A percentile compares a stretch with the other conserved stretches of the same genome.
Conservation (phyloP, 2,888 invertebrate species). For the Xylocampa areola region DNA sequence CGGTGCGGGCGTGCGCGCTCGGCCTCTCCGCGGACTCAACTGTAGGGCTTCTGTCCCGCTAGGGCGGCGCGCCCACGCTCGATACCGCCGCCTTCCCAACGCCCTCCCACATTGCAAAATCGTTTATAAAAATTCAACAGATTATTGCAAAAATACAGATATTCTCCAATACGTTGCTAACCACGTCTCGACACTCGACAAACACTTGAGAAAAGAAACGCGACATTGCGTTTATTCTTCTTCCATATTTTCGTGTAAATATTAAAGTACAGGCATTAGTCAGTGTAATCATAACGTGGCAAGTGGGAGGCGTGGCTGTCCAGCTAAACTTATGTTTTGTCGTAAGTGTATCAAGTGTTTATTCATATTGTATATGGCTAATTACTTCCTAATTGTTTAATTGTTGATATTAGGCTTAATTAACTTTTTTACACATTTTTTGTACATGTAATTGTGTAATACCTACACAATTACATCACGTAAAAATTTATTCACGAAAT, state of each 20-base stretch:
- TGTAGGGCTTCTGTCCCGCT: conserved; percentile 84
- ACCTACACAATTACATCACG: no score
- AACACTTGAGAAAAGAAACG: conserved; percentile 21
- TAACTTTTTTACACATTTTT: neutral
- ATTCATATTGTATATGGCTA: conserved; percentile 47
- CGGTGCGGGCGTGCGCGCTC: conserved; percentile 74
- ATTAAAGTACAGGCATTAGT: conserved; percentile 43
- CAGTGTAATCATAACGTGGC: conserved; percentile 52
- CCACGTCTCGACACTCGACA: conserved; percentile 26
- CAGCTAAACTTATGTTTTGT: conserved; percentile 49
- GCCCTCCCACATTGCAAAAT: conserved; percentile 87
- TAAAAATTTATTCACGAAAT: no score
- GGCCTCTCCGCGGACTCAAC: conserved; percentile 78
- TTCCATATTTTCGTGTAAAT: conserved; percentile 23
- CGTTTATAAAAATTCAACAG: conserved; percentile 77
- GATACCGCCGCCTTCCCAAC: conserved; percentile 86
- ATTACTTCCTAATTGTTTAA: conserved; percentile 39
- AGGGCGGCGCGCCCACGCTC: conserved; percentile 88
- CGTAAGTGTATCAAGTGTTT: conserved; percentile 55
- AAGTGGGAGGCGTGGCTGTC: conserved; percentile 61
- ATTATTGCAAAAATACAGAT: conserved; percentile 68
- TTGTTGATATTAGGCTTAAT: conserved; percentile 17
- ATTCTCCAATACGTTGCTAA: conserved; percentile 39
- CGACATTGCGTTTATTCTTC: conserved; percentile 12
- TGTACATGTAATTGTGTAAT: no score